Evolutionary conservation across 2,888 invertebrate genomes (phyloP).

Genomic region (Apantesis nais): DNA sequence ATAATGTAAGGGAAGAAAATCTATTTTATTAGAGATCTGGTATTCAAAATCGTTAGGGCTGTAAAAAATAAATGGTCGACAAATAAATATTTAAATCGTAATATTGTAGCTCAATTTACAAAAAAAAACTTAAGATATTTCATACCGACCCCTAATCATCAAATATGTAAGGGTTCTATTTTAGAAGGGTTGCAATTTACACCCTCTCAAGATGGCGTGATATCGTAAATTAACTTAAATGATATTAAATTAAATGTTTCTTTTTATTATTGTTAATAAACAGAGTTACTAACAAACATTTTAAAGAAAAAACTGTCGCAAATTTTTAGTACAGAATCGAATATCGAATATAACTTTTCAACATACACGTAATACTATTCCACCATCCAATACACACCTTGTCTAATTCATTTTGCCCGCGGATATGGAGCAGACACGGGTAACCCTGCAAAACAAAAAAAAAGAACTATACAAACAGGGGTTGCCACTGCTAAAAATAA

Average conservation of each 20-base stretch:
- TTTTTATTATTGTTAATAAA: background rate
- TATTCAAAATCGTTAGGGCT: no score
- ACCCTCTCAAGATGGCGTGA: conserved; percentile 22
- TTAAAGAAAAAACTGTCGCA: background rate
- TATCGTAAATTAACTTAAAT: conserved; percentile 4
- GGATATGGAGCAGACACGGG: background rate
- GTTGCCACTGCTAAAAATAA: background rate
- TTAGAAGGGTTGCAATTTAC: conserved; percentile 22
- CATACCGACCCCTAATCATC: background rate
- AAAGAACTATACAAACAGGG: background rate
- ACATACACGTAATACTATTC: background rate
- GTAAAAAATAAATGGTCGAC: no score
- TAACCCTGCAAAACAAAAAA: background rate
- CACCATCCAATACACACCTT: background rate
- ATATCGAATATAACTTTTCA: background rate
- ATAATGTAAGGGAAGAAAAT: background rate
- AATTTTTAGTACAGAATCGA: background rate
- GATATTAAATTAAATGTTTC: background rate
- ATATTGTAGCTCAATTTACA: background rate
- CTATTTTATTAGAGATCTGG: background rate
- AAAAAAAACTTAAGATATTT: background rate
- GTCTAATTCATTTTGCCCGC: background rate
- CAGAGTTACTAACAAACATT: background rate
- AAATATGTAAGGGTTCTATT: conserved; percentile 6
- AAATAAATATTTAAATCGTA: background rate